Evolutionary conservation across 2,113 vertebrate species (phyloP), one percentile per base, ranked within the genome.

Genomic region (Vombatus ursinus): DNA sequence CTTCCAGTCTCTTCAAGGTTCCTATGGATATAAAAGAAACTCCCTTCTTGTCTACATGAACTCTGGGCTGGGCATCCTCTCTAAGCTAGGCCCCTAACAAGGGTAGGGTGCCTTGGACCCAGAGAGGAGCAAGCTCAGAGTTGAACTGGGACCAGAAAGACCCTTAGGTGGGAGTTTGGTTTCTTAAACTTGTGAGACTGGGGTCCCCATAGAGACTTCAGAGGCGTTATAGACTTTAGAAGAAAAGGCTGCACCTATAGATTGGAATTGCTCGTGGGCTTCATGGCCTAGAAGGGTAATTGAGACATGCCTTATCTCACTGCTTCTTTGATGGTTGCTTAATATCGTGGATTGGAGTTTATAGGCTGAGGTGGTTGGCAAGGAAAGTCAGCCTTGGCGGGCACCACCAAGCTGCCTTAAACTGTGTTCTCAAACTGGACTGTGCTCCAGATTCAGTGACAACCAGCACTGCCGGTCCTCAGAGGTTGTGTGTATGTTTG

Each of bases 391-490:
- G 68, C 91, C 31, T 53, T 24, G 61, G 49, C 84, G 92, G 92
- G 84, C 52, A 91, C 94, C 23, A 44, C 94, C 95, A 96, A 84
- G 94, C 95, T 96, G 97, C 97, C 96, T 96, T 94, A 95, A 84
- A 84, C 68, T 84, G 68, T 84, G n/a, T 84, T 84, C n/a, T 84
- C 68, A 84, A 84, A 44, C 44, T 84, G 68, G n/a, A 84, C 68
- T 84, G n/a, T 23, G 68, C 68, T 84, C 68, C 68, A 44, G n/a
- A 84, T 84, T 44, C 68, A 68, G 57, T 68, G 57, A 68, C 57
- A 68, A 68, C 57, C 57, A 68, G 57, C 28, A 68, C 57, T 68
- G 68, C n/a, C 6, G 37, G 68, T 84, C n/a, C 68, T 84, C 68
- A 84, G 68, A 84, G 68, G 37, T 8, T 37, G 12, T n/a, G 37